Evolutionary conservation across 2,797 vertebrate genomes (phyloP).

Genomic region (Malacoctenus gilli): DNA sequence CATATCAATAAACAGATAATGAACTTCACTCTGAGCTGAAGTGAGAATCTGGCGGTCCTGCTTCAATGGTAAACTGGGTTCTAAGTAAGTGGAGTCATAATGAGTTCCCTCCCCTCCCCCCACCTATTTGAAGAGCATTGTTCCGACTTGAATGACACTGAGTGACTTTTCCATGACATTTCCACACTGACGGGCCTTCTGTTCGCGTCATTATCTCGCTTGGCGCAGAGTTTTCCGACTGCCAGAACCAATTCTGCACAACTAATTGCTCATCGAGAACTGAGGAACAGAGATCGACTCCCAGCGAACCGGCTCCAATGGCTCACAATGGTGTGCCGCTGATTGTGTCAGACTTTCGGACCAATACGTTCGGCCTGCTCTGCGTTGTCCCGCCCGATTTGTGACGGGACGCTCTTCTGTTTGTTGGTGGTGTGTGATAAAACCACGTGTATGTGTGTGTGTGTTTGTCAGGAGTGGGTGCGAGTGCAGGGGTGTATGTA

Average conservation of each 20-base stretch:
- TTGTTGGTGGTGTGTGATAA: too few species aligned
- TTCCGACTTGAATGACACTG: constrained; percentile 6
- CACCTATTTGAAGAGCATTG: constrained; percentile 2
- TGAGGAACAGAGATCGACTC: constrained; percentile 24
- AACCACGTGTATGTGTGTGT: background rate
- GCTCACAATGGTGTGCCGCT: constrained; percentile 10
- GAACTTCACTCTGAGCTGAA: too few species aligned
- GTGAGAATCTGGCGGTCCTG: too few species aligned
- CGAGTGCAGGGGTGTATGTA: constrained; percentile 19
- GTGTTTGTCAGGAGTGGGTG: constrained; percentile 3
- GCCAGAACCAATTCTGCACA: constrained; percentile 50
- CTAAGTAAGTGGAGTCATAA: background rate
- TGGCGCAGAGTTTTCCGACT: constrained; percentile 28
- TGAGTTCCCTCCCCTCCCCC: background rate
- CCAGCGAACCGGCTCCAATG: constrained; percentile 14
- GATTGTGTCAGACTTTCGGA: constrained; percentile 24
- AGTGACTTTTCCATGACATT: constrained; percentile 29
- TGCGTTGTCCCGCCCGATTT: too few species aligned
- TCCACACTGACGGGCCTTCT: background rate
- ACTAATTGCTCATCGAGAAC: constrained; percentile 57
- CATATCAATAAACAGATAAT: too few species aligned
- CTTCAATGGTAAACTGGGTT: background rate
- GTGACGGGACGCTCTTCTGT: too few species aligned
- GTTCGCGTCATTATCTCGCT: constrained; percentile 34
- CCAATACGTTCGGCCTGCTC: constrained; percentile 21